Percentiles rank a stretch among this genome's conserved stretches.
Evolutionary conservation across 1,140 invertebrate genomes (phyloP).

Genomic region (Trichonephila inaurata): DNA sequence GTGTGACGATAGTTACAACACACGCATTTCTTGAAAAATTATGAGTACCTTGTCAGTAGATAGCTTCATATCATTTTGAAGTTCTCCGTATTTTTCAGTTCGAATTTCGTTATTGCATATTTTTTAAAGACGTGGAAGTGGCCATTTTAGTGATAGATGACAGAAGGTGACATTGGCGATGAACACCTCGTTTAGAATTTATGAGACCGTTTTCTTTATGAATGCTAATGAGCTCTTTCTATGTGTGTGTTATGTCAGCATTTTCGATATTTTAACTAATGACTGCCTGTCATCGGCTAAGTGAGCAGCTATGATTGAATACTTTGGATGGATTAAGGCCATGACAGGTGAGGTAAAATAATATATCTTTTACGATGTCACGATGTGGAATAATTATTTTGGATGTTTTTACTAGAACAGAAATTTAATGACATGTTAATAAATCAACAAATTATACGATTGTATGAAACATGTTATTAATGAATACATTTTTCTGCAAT

Average conservation of each 20-base stretch:
- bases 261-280: neutral
- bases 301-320: neutral
- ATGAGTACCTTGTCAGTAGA: neutral
- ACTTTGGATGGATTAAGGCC: neutral
- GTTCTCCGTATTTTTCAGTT: neutral
- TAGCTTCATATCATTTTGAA: neutral
- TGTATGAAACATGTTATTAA: too few relatives aligned
- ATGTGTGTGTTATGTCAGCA: neutral
- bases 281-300: neutral
- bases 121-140: neutral
- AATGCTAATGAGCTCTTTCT: neutral
- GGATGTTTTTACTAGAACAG: neutral
- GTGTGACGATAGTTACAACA: constrained; percentile 20
- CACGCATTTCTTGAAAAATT: neutral
- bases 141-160: neutral
- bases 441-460: too few relatives aligned
- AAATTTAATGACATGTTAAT: too few relatives aligned
- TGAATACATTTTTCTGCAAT: too few relatives aligned
- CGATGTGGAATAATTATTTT: neutral
- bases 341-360: neutral
- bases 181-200: neutral
- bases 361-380: neutral
- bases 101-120: neutral
- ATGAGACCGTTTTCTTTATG: neutral
- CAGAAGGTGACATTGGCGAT: neutral